Base-by-base conservation (phyloP, 2,797 vertebrate species). In the Lepilemur ruficaudatus region DNA sequence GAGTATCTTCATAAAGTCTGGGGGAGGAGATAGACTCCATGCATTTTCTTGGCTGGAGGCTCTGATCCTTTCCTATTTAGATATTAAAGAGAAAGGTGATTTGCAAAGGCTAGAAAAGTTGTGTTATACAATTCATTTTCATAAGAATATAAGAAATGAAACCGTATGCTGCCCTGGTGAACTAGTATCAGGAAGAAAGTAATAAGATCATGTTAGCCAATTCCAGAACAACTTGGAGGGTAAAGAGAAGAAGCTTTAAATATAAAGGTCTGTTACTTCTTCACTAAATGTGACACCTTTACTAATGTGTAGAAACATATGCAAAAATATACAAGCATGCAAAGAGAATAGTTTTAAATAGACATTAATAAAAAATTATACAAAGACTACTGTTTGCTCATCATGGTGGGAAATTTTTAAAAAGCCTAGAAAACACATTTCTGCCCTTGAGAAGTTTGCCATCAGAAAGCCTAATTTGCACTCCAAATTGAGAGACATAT, bases 221-320 rank as follows among this genome's bases (percentile, higher is more conserved):
- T 96, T 87, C 52, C 28, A 87, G 63, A 92, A 57, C n/a, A 87
- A 83, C 32, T 59, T 48, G 82, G 59, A 61, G 38, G 38, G 38
- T 70, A 82, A 65, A 75, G 41, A 83, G 55, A 92, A 38, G n/a
- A 87, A 94, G 79, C 11, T 83, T 79, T 92, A 70, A 87, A 84
- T 92, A 63, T 41, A 52, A 69, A 93, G 63, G 6, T 57, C 48
- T 61, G 18, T 69, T 91, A 92, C 13, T 55, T 84, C 23, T 94
- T 30, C 20, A 61, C 28, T 81, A 65, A 93, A 61, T 35, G 46
- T 22, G 67, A 59, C 23, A 81, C 4, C 11, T 78, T 84, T n/a
- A 67, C 28, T 75, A 35, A 52, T 46, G 4, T 80, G 6, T 63
- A 85, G 52, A 46, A 50, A 72, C 41, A 18, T 30, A 46, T 22